Evolutionary conservation across 2,113 vertebrate genomes (phyloP).

Genomic region (Phyllostomus discolor): DNA sequence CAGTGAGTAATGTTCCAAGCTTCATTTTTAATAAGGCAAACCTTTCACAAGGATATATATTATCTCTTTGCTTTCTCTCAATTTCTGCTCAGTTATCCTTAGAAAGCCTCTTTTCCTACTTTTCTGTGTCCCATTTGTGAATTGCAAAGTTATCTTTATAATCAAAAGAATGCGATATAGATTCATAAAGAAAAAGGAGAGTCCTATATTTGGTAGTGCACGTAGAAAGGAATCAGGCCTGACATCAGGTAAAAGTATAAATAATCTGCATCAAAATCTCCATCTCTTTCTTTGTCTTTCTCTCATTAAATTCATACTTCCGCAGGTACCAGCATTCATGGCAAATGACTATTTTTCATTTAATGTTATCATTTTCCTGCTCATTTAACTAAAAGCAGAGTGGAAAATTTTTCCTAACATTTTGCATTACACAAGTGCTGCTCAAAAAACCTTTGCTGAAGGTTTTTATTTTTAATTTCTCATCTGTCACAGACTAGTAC

Average conservation of each 20-base stretch:
- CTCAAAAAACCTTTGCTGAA: not conserved
- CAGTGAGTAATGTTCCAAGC: not conserved
- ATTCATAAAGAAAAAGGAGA: slow-evolving; percentile 5
- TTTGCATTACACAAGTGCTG: not conserved
- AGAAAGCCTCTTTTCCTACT: not conserved
- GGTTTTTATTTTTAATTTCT: slow-evolving; percentile 26
- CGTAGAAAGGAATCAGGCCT: not conserved
- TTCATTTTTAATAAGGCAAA: not conserved
- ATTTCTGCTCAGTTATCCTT: not conserved
- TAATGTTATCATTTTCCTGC: not conserved
- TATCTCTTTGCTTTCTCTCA: not conserved
- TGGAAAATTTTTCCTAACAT: not conserved
- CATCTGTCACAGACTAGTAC: not conserved
- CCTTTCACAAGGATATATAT: not conserved
- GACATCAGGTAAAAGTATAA: not conserved
- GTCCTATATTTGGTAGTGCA: not conserved
- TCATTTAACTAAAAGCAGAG: slow-evolving; percentile 30
- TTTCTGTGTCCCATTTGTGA: not conserved
- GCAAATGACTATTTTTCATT: slow-evolving; percentile 3
- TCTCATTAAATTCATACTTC: slow-evolving; percentile 6
- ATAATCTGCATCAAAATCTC: not conserved
- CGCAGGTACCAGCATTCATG: not conserved
- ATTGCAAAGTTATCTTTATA: not conserved
- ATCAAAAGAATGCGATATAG: not conserved
- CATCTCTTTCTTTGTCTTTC: not conserved